Evolutionary conservation across 2,113 vertebrate species (phyloP), one percentile per base, ranked within the genome.

Genomic region (Ancistrus triradiatus): DNA sequence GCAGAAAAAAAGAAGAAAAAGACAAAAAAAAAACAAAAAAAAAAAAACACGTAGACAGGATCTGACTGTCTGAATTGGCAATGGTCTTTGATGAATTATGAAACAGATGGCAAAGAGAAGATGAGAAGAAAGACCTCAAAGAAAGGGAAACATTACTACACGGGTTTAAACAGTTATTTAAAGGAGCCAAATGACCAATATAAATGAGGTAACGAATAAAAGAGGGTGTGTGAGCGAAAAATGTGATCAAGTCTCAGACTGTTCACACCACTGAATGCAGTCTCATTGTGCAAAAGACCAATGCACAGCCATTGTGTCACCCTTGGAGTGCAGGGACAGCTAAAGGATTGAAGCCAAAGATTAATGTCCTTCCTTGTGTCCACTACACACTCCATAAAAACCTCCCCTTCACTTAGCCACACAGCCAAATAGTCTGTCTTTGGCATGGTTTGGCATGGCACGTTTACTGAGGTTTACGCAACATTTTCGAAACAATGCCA

Each of bases 381-480:
- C 47, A 68, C 61, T 50, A 61, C 55, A 60, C 60, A 61, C 65
- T 68, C 55, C 61, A 68, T 75, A 68, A 68, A 72, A 66, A 69
- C 69, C 73, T 72, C 73, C 69, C 65, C 69, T 72, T 64, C 69
- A 69, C 73, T 75, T 75, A 75, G 68, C 59, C 37, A 37, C 31
- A 40, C 65, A 52, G 66, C 44, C 44, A 53, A 31, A 62, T 17
- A 42, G 37, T 19, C 19, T 60, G 14, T 48, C 33, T 59, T 31
- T 31, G 27, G 27, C 27, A 31, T 31, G 27, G 27, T 68, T 68
- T 64, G 65, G 50, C 69, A 57, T 57, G 58, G 25, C 44, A n/a
- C n/a, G 50, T 56, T 69, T 40, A 55, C 33, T 21, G 42, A 49
- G 21, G 48, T 46, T 42, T 59, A 13, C 10, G 55, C 27, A 53